These are phyloP conservation scores for Drosophila percnosoma DNA, from an alignment of 2,888 invertebrate species.

Conservation along the genomic window DNA sequence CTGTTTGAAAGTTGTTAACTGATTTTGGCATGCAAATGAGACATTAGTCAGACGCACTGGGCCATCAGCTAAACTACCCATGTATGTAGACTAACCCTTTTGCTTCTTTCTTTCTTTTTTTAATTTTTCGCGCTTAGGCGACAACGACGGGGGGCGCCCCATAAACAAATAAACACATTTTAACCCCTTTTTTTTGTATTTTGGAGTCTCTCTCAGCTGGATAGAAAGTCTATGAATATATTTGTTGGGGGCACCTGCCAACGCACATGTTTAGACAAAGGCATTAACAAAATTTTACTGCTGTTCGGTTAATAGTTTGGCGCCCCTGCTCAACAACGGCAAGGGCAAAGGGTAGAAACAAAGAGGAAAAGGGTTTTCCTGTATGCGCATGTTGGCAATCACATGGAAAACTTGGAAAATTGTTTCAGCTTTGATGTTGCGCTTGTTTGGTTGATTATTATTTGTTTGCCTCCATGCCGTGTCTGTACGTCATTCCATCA, in stretches of 20 bases:
- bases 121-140: constrained; percentile 8
- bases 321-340: constrained; percentile 51
- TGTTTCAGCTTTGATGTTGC: constrained; percentile 75
- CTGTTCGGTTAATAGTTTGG: constrained; percentile 77
- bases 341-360: neutral
- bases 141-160: constrained; percentile 64
- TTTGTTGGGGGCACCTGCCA: constrained; percentile 59
- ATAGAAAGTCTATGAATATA: neutral
- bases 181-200: constrained; percentile 67
- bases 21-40: constrained; percentile 82
- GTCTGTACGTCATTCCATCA: constrained; percentile 62
- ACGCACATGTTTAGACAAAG: constrained; percentile 74
- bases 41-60: constrained; percentile 80
- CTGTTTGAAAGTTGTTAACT: constrained; percentile 71
- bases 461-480: constrained; percentile 72
- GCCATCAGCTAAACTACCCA: constrained; percentile 59
- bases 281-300: constrained; percentile 83
- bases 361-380: constrained; percentile 21
- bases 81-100: constrained; percentile 47
- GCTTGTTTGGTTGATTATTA: constrained; percentile 54
- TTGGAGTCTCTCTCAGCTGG: constrained; percentile 38
- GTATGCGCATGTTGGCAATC: constrained; percentile 70
- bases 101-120: constrained; percentile 10
- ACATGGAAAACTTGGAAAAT: constrained; percentile 61
- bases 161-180: constrained; percentile 81